Evolutionary conservation across 2,113 vertebrate genomes (phyloP).

Genomic region (Channa argus): DNA sequence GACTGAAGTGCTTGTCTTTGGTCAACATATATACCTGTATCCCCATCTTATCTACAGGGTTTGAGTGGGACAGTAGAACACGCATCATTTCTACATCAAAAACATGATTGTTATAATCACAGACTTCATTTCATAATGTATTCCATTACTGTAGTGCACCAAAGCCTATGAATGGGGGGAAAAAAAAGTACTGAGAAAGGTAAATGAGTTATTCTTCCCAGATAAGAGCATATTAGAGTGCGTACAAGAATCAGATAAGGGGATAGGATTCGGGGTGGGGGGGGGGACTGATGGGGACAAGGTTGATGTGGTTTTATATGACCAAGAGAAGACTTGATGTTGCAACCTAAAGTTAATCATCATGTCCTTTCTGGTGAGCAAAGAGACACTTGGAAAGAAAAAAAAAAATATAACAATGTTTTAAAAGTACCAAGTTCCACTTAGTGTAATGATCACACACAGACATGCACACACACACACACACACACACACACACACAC

Average conservation of each 20-base stretch:
- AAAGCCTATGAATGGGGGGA: not conserved
- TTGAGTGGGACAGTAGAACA: conserved; percentile 13
- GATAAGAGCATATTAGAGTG: conserved; percentile 45
- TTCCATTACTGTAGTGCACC: conserved; percentile 27
- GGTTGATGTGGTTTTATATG: conserved; percentile 1
- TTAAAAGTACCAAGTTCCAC: conserved; percentile 19
- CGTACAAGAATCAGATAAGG: conserved; percentile 11
- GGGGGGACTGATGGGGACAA: not conserved
- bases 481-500: not conserved
- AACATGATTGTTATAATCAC: conserved; percentile 38
- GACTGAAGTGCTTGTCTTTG: conserved; percentile 6
- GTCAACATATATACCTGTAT: not conserved
- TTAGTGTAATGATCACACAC: conserved; percentile 19
- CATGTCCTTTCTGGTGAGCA: conserved; percentile 11
- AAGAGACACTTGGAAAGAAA: conserved; percentile 1
- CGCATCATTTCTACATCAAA: conserved; percentile 20
- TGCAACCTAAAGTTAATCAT: conserved; percentile 13
- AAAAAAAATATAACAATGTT: conserved; percentile 12
- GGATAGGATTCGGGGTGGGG: conserved; percentile 17
- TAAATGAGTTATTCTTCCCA: conserved; percentile 11
- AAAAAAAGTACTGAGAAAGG: conserved; percentile 12
- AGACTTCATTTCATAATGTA: conserved; percentile 26
- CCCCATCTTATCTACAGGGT: conserved; percentile 24
- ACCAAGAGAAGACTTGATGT: conserved; percentile 8
- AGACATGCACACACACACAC: too few relatives aligned